Conservation (phyloP, 2,113 vertebrate species). For the Excalfactoria chinensis region DNA sequence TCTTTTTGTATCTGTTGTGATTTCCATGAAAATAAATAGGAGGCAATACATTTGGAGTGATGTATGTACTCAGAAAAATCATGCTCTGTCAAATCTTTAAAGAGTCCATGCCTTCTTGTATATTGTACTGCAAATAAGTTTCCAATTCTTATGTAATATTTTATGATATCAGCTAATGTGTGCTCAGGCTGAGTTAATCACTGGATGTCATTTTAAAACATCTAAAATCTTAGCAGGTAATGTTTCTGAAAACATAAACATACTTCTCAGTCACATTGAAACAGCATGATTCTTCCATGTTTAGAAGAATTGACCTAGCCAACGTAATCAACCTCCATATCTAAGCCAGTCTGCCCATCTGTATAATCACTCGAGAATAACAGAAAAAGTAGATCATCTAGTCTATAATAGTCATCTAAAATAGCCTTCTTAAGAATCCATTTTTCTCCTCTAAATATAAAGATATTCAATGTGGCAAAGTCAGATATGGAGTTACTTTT, state of each 20-base stretch:
- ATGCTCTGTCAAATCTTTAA: neutral
- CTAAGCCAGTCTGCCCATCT: neutral
- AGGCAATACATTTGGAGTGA: neutral
- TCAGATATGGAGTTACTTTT: neutral
- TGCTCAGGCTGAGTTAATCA: neutral
- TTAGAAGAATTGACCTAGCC: neutral
- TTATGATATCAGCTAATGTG: rapidly evolving
- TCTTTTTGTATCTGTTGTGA: neutral
- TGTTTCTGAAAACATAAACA: neutral
- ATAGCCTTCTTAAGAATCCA: neutral
- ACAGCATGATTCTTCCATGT: neutral
- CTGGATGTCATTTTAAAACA: neutral
- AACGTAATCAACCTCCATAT: neutral
- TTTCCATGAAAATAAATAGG: neutral
- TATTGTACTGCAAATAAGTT: neutral
- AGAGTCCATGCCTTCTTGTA: neutral
- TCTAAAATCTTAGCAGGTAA: neutral
- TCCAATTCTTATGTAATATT: neutral
- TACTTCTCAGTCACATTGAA: neutral
- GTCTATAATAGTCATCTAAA: neutral
- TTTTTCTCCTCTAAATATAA: neutral
- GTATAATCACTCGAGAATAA: neutral
- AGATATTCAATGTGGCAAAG: neutral
- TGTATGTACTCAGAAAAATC: neutral
- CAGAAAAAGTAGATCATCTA: neutral